Conservation (phyloP, 2,113 vertebrate species). For the Strix aluco region DNA sequence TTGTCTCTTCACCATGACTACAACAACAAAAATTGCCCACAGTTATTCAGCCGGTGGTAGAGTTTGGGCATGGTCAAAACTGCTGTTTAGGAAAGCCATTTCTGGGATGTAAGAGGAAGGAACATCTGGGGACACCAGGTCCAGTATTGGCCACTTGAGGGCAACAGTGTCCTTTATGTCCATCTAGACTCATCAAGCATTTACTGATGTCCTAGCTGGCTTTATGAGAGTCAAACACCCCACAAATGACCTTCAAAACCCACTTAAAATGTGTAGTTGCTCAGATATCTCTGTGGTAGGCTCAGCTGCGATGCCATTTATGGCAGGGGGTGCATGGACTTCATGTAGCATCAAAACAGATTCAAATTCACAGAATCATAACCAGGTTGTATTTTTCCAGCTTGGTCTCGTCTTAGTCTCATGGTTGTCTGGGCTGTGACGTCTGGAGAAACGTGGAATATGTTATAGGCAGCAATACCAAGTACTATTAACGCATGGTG, state of each 20-base stretch:
- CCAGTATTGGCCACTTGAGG: not conserved
- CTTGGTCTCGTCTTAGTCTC: not conserved
- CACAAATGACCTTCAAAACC: not conserved
- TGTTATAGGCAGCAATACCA: not conserved
- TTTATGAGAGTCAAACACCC: not conserved
- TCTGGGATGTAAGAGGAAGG: not conserved
- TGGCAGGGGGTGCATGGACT: not conserved
- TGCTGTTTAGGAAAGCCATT: not conserved
- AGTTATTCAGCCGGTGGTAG: not conserved
- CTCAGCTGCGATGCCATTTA: not conserved
- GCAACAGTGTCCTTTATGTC: not conserved
- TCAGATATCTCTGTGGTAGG: not conserved
- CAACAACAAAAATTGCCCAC: not conserved
- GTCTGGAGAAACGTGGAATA: not conserved
- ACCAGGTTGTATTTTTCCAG: not conserved
- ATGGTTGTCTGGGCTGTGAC: not conserved
- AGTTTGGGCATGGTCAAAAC: not conserved
- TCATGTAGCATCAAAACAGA: not conserved
- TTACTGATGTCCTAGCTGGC: not conserved
- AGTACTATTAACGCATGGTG: fast-evolving
- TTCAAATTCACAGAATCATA: not conserved
- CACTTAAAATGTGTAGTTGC: not conserved
- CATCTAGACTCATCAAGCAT: not conserved
- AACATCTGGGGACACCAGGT: not conserved
- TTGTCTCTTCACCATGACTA: not conserved